These are phyloP conservation scores for Tiphia femorata DNA, from an alignment of 2,888 invertebrate species.

Conservation along the genomic window DNA sequence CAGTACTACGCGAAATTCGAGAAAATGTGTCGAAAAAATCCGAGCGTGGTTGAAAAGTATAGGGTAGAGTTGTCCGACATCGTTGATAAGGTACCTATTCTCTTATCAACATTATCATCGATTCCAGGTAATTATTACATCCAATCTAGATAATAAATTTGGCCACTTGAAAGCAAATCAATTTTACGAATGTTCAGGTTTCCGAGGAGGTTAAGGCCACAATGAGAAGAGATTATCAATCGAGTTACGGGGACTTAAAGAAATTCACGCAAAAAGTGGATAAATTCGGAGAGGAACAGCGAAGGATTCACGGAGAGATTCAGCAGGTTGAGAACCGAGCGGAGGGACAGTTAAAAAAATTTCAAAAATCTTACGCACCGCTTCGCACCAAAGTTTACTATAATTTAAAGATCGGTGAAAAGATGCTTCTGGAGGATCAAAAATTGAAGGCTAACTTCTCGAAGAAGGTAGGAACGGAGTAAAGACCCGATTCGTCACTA, in stretches of 20 bases:
- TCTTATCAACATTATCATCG: not conserved
- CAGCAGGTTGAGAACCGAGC: slow-evolving; percentile 34
- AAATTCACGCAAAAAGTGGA: slow-evolving; percentile 46
- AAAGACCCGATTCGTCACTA: not conserved
- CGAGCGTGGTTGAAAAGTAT: slow-evolving; percentile 8
- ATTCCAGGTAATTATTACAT: too few relatives aligned
- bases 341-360: slow-evolving; percentile 34
- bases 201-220: slow-evolving; percentile 28
- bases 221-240: slow-evolving; percentile 46
- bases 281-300: slow-evolving; percentile 36
- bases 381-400: slow-evolving; percentile 45
- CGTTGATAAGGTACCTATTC: slow-evolving; percentile 32
- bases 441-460: slow-evolving; percentile 37
- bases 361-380: slow-evolving; percentile 40
- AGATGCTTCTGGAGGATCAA: slow-evolving; percentile 43
- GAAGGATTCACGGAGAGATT: slow-evolving; percentile 45
- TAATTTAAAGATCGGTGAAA: slow-evolving; percentile 45
- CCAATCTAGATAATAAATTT: too few relatives aligned
- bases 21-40: slow-evolving; percentile 17
- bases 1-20: slow-evolving; percentile 24
- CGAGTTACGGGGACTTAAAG: slow-evolving; percentile 38
- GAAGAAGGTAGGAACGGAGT: slow-evolving; percentile 36
- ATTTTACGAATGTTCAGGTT: slow-evolving; percentile 42
- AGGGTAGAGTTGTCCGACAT: slow-evolving; percentile 15
- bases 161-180: too few relatives aligned